phyloP scores from a whole-genome alignment of 2,113 vertebrate species.

The Urocitellus parryii region DNA sequence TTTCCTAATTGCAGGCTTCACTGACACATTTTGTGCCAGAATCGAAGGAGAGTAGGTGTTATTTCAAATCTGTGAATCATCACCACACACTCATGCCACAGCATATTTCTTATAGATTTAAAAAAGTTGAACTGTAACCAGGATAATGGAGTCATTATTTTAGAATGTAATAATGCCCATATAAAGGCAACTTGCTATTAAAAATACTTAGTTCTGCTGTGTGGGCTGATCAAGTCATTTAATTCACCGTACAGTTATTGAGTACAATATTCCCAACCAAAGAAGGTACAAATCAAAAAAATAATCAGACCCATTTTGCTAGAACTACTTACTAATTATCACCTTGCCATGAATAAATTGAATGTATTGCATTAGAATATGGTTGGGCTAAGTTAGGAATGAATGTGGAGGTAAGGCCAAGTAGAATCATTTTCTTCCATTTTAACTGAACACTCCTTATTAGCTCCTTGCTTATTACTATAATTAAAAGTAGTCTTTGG shows the following conservation, averaged over 20 bases:
- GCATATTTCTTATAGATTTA: slow-evolving; percentile 76
- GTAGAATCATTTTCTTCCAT: slow-evolving; percentile 47
- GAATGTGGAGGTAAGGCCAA: slow-evolving; percentile 32
- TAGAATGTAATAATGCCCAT: slow-evolving; percentile 75
- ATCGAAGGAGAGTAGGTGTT: slow-evolving; percentile 74
- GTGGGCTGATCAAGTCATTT: slow-evolving; percentile 48
- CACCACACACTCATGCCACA: slow-evolving; percentile 58
- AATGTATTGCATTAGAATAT: slow-evolving; percentile 54
- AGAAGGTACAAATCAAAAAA: slow-evolving; percentile 64
- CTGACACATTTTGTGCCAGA: slow-evolving; percentile 76
- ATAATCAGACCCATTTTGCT: slow-evolving; percentile 37
- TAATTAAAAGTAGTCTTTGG: slow-evolving; percentile 73
- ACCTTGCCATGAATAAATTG: slow-evolving; percentile 44
- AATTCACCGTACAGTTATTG: slow-evolving; percentile 55
- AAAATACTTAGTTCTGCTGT: slow-evolving; percentile 22
- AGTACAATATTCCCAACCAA: slow-evolving; percentile 60
- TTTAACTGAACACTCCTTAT: slow-evolving; percentile 58
- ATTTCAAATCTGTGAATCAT: slow-evolving; percentile 81
- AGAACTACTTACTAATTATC: slow-evolving; percentile 67
- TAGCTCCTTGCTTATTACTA: slow-evolving; percentile 69
- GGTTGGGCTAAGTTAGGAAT: slow-evolving; percentile 45
- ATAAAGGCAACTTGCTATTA: slow-evolving; percentile 70
- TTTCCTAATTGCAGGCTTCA: slow-evolving; percentile 79
- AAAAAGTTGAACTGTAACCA: slow-evolving; percentile 69
- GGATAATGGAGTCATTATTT: slow-evolving; percentile 71